Evolutionary conservation across 1,140 invertebrate species (phyloP).

Genomic region (Cotesia glomerata): DNA sequence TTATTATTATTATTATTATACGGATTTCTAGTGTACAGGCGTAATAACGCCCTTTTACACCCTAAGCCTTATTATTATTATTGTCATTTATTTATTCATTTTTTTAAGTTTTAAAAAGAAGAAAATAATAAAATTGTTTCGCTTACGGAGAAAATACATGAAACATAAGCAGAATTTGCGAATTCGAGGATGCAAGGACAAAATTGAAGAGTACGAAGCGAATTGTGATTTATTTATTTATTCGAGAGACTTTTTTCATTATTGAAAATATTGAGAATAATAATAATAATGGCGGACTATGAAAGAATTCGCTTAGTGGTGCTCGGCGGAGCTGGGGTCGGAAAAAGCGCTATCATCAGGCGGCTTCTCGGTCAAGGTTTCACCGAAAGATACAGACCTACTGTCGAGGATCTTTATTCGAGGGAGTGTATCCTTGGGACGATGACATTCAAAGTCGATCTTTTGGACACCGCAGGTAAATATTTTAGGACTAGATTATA

Average conservation of each 20-base stretch:
- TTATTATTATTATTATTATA: too few species aligned
- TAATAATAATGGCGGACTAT: conserved; percentile 69
- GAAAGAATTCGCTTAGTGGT: conserved; percentile 86
- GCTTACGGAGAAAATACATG: too few species aligned
- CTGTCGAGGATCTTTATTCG: conserved; percentile 89
- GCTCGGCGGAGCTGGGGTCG: conserved; percentile 81
- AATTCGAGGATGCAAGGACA: too few species aligned
- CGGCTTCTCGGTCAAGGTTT: conserved; percentile 87
- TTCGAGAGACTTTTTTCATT: neutral
- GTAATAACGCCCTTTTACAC: too few species aligned
- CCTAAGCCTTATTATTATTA: neutral
- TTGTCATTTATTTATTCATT: neutral
- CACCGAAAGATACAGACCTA: conserved; percentile 82
- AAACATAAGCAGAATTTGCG: too few species aligned
- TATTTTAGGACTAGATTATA: neutral
- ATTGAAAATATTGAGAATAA: neutral
- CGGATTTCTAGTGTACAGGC: too few species aligned
- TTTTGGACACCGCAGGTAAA: conserved; percentile 81
- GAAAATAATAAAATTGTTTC: too few species aligned
- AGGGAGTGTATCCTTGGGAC: conserved; percentile 82
- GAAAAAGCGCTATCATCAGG: conserved; percentile 87
- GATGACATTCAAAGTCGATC: conserved; percentile 82
- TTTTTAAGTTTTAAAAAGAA: neutral
- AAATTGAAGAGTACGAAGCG: too few species aligned
- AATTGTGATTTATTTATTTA: neutral